phyloP scores from a whole-genome alignment of 2,113 vertebrate species.

The Scophthalmus maximus region DNA sequence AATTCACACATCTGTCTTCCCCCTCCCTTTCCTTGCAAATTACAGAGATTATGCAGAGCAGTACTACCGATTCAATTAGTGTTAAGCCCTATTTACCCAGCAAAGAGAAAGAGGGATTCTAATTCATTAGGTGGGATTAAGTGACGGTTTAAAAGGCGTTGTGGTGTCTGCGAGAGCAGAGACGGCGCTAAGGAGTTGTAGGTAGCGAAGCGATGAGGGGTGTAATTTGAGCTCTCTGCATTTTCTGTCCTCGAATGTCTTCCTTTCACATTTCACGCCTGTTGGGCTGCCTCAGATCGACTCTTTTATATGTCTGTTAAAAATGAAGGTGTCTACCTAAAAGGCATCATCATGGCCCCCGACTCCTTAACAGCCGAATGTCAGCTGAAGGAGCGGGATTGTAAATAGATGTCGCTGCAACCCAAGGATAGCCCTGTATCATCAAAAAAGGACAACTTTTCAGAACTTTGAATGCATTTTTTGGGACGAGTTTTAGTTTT shows the following conservation, averaged over 20 bases:
- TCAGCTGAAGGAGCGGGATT: slow-evolving; percentile 5
- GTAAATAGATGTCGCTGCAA: slow-evolving; percentile 18
- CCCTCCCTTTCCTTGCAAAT: slow-evolving; percentile 37
- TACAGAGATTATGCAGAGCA: slow-evolving; percentile 58
- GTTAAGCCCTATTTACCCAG: slow-evolving; percentile 67
- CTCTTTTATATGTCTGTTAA: slow-evolving; percentile 68
- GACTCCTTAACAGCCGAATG: slow-evolving; percentile 20
- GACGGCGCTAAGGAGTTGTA: slow-evolving; percentile 48
- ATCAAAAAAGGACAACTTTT: slow-evolving; percentile 8
- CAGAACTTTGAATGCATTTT: background rate
- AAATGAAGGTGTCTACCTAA: slow-evolving; percentile 59
- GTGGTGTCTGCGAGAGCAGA: slow-evolving; percentile 53
- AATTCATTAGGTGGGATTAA: slow-evolving; percentile 78
- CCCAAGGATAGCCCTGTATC: background rate
- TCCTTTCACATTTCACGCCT: slow-evolving; percentile 75
- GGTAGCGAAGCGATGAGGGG: slow-evolving; percentile 60
- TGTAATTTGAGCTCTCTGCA: slow-evolving; percentile 71
- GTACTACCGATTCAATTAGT: slow-evolving; percentile 75
- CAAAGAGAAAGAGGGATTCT: slow-evolving; percentile 62
- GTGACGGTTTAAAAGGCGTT: slow-evolving; percentile 71
- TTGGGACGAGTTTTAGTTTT: background rate
- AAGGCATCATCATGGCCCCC: slow-evolving; percentile 38
- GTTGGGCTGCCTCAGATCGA: slow-evolving; percentile 67
- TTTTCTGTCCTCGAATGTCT: slow-evolving; percentile 71
- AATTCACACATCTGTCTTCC: slow-evolving; percentile 44